Percentiles rank a stretch among this genome's conserved stretches.
Evolutionary conservation across 2,888 invertebrate genomes (phyloP).

Genomic region (Erynnis tages): DNA sequence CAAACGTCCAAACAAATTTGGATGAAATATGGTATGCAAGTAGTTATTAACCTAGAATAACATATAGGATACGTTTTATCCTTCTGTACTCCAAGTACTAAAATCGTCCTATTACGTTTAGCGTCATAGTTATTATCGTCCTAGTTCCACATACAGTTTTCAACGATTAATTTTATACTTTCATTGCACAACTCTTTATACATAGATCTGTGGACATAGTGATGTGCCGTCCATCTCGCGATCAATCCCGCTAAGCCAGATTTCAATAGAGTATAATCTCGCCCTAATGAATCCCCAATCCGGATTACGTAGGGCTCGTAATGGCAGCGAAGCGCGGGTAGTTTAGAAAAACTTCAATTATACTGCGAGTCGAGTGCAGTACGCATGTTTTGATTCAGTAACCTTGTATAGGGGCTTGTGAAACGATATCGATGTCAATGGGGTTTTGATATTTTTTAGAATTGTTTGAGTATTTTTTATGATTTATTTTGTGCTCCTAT

Average conservation of each 20-base stretch:
- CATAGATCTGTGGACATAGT: background rate
- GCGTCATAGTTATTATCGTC: no score
- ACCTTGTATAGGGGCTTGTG: constrained; percentile 5
- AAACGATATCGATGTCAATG: constrained; percentile 5
- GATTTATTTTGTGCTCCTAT: background rate
- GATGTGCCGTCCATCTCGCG: constrained; percentile 44
- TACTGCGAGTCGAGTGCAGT: constrained; percentile 28
- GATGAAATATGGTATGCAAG: no score
- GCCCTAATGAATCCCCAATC: constrained; percentile 81
- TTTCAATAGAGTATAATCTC: constrained; percentile 82
- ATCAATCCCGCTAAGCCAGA: constrained; percentile 64
- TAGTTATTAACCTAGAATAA: no score
- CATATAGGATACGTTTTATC: no score
- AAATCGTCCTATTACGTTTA: no score
- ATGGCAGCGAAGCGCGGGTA: constrained; percentile 63
- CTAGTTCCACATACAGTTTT: no score
- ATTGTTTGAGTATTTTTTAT: background rate
- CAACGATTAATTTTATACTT: no score
- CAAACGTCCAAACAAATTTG: no score
- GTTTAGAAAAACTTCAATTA: constrained; percentile 73
- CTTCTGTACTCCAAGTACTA: no score
- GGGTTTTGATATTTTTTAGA: background rate
- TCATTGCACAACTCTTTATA: no score
- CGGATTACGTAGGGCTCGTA: constrained; percentile 72
- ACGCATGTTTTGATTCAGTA: constrained; percentile 11